Evolutionary conservation across 2,888 invertebrate species (phyloP).

Genomic region (Rhodophaea formosa): DNA sequence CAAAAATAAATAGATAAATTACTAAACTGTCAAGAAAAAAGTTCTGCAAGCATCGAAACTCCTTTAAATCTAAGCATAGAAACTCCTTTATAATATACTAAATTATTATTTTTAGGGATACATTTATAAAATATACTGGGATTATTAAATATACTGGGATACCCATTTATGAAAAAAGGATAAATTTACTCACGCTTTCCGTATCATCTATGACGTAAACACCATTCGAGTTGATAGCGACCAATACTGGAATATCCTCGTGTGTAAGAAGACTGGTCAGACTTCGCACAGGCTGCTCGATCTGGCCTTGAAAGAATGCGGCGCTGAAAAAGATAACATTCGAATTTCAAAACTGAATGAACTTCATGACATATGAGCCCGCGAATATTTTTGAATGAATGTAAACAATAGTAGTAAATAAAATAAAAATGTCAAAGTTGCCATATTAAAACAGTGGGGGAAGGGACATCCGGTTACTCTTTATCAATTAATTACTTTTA

Average conservation of each 20-base stretch:
- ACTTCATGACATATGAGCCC: too few relatives aligned
- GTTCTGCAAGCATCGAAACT: too few relatives aligned
- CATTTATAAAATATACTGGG: too few relatives aligned
- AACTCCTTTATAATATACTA: too few relatives aligned
- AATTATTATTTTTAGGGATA: too few relatives aligned
- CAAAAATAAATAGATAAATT: background rate
- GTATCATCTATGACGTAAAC: constrained; percentile 92
- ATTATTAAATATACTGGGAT: too few relatives aligned
- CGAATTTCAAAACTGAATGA: background rate
- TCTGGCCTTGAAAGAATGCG: constrained; percentile 96
- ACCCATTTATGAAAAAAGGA: background rate
- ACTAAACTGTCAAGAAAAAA: background rate
- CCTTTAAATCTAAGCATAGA: too few relatives aligned
- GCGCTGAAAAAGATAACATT: constrained; percentile 80
- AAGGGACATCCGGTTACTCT: too few relatives aligned
- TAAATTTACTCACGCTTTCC: constrained; percentile 86
- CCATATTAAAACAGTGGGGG: background rate
- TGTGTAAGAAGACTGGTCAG: constrained; percentile 91
- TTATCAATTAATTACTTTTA: too few relatives aligned
- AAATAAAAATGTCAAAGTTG: background rate
- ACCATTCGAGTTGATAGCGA: constrained; percentile 93
- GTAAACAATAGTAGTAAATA: background rate
- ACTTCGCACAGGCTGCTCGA: constrained; percentile 94
- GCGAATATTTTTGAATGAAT: background rate
- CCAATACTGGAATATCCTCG: constrained; percentile 92